Percentiles rank a stretch among this genome's conserved stretches.
Evolutionary conservation across 2,113 vertebrate genomes (phyloP).

Genomic region (Catharus bicknelli): DNA sequence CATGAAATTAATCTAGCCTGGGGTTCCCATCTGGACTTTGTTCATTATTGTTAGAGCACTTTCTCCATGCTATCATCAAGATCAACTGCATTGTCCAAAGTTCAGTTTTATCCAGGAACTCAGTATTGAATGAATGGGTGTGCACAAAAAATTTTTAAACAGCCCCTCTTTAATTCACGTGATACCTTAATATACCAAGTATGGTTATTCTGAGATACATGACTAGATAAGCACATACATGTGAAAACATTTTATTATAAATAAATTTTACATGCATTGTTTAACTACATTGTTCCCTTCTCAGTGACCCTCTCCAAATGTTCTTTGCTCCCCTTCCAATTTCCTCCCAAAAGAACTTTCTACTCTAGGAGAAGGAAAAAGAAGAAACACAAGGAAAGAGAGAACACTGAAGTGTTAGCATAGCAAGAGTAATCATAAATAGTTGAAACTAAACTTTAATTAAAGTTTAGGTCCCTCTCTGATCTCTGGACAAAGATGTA

Average conservation of each 20-base stretch:
- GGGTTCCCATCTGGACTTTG: background rate
- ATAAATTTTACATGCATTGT: background rate
- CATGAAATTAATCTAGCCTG: background rate
- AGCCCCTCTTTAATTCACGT: background rate
- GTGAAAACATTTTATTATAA: background rate
- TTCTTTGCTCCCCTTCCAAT: background rate
- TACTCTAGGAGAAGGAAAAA: background rate
- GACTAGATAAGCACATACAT: background rate
- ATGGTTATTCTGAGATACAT: background rate
- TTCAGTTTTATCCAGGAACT: slow-evolving; percentile 3
- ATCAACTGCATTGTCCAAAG: background rate
- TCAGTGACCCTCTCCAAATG: background rate
- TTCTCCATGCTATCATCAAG: background rate
- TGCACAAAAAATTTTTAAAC: background rate
- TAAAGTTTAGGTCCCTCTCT: background rate
- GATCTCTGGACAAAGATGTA: background rate
- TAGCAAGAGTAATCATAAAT: background rate
- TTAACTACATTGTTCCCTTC: background rate
- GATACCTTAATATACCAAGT: background rate
- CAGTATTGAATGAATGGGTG: background rate
- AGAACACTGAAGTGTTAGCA: background rate
- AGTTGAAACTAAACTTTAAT: background rate
- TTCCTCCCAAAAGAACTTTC: background rate
- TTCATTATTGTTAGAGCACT: background rate
- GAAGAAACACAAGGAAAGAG: background rate